Evolutionary conservation across 2,888 invertebrate species (phyloP), one percentile per base, ranked within the genome.

Genomic region (Drosophila antonietae): DNA sequence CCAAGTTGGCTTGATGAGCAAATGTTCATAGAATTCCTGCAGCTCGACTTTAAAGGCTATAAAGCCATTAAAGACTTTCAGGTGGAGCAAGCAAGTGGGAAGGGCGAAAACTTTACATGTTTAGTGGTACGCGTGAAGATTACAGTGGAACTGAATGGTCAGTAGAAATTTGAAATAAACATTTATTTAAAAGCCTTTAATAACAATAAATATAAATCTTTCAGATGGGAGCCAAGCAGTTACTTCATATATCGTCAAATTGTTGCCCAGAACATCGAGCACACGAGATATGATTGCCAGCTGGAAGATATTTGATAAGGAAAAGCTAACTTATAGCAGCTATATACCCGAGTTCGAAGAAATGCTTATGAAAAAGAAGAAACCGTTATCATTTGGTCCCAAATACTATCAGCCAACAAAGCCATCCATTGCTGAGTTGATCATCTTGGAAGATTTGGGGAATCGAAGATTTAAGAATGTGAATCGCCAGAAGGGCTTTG

Each of bases 21-120:
- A 0, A 18, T 84, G 15, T 91, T 91, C 68, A 37, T 28, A 1
- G 81, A 81, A n/a, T 62, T 87, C n/a, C 28, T 91, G 0, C 59
- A 83, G 46, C 57, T 68, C 0, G 88, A 90, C 49, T 73, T 88
- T 33, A 46, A 65, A 14, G 65, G 80, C 14, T 89, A 78, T 10
- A 75, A 81, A 31, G 51, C 59, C 46, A 78, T 91, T 3, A 70
- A 62, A 5, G 60, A 80, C n/a, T 91, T 88, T 44, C 15, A 73
- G 2, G 58, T 85, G 9, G 68, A 67, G 15, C 66, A 80, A 18
- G 81, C 87, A 0, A 83, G 81, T 2, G 81, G 75, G 4, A 74
- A 75, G 4, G 92, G 91, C 0, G 92, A 92, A 65, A 92, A 92
- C 73, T 92, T 83, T 68, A 89, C 90, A 51, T 89, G 91, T 4